Base-by-base conservation (phyloP, 1,140 invertebrate genomes). In the Drosophila cardini region DNA sequence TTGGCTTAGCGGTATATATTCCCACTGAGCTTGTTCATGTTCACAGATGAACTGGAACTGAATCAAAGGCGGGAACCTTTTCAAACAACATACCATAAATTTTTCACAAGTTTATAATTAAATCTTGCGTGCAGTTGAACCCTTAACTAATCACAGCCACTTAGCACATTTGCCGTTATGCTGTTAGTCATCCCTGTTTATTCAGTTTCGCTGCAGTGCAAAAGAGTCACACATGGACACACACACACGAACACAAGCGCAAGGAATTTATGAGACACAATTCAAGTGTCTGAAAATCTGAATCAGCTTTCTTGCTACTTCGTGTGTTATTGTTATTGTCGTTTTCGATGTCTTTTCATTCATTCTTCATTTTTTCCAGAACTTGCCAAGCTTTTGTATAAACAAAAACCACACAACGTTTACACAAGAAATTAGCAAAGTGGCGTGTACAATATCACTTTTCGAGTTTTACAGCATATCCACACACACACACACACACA, bases 241-340 rank as follows among this genome's bases (percentile, higher is more conserved):
- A 40, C 53, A 48, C 60, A 15, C 16, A 52, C 36, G 16, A 15
- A 15, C n/a, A 2, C 13, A 40, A 40, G 15, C 8, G 15, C 36
- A 42, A 56, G 36, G 46, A 80, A 85, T 80, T 77, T 76, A 72
- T 78, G 71, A 68, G 75, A 76, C 58, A 67, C 50, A 85, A 43
- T 78, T 76, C 40, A 46, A 74, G 42, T 72, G 48, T 32, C 58
- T 70, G 48, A 48, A 76, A 85, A 68, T 64, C 57, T 86, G 83
- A 86, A 71, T 86, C 83, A 86, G 68, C 72, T 72, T 69, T 75
- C 21, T 61, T 52, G n/a, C n/a, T n/a, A n/a, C n/a, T n/a, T n/a
- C n/a, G n/a, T n/a, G n/a, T n/a, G n/a, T n/a, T n/a, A n/a, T n/a
- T n/a, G n/a, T n/a, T n/a, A n/a, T n/a, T n/a, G 42, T 77, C 15